Base-by-base conservation (phyloP, 2,113 vertebrate genomes). In the Uropsilus gracilis region DNA sequence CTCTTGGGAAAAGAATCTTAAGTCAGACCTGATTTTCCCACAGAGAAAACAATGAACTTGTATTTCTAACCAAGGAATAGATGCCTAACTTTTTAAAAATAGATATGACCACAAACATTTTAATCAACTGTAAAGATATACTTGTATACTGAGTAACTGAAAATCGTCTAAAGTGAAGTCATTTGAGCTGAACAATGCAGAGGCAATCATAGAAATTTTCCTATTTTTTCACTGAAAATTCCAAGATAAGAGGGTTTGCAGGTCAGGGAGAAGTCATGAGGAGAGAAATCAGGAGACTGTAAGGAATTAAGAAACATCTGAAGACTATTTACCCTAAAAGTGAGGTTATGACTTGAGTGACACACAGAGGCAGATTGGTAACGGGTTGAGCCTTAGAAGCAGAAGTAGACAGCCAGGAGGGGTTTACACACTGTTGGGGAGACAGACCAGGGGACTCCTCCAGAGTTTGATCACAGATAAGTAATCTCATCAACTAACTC, bases 51-150 rank as follows among this genome's bases (percentile, higher is more conserved):
- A 94, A 63, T 80, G 42, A 83, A 59, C 20, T 80, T 86, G 14
- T 95, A 86, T 92, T 93, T 93, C 82, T 71, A 86, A 76, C 59
- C 73, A 72, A 86, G 83, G 46, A 92, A 90, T 30, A 71, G 83
- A 91, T 39, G 69, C 46, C 63, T n/a, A 88, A 20, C 39, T n/a
- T 85, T 63, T 83, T 64, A 28, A 28, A 20, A n/a, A 46, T 44
- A 86, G 32, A 95, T 78, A 44, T 88, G 66, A 68, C 50, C 87
- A 82, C 82, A 93, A 75, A 89, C 78, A 85, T 73, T 94, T 94
- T 94, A 92, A 95, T 95, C 86, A 91, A 63, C 59, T 64, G 88
- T 88, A 95, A 95, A 78, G 90, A 92, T 95, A 95, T 34, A 90
- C 17, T 57, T 92, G 81, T 18, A 32, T 55, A 39, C 39, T 6